Conservation (phyloP, 2,888 invertebrate species). For the Philereme transversata region DNA sequence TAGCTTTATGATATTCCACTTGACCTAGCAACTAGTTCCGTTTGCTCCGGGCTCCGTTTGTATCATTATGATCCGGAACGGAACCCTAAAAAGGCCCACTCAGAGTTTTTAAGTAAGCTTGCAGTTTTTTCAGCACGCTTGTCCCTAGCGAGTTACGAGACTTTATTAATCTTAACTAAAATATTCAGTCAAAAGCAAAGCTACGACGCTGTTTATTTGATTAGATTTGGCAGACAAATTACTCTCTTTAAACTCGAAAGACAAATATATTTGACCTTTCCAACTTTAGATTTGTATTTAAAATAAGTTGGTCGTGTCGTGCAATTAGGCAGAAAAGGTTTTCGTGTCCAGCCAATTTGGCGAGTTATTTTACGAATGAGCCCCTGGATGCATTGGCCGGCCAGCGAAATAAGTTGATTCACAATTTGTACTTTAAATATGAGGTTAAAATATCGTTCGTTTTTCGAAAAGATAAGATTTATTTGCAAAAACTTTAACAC, state of each 20-base stretch:
- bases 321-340: constrained; percentile 25
- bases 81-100: too few relatives aligned
- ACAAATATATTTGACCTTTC: constrained; percentile 14
- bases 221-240: background rate
- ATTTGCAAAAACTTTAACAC: too few relatives aligned
- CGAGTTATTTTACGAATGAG: constrained; percentile 16
- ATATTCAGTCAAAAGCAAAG: background rate
- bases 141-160: too few relatives aligned
- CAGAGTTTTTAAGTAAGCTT: background rate
- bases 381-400: background rate
- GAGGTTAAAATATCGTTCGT: too few relatives aligned
- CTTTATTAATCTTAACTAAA: too few relatives aligned
- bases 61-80: too few relatives aligned
- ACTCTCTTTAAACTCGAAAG: constrained; percentile 10
- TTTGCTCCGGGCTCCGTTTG: too few relatives aligned
- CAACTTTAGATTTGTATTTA: constrained; percentile 11
- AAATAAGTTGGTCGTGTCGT: constrained; percentile 10
- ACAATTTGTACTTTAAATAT: background rate
- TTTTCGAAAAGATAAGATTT: too few relatives aligned
- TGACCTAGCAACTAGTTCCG: too few relatives aligned
- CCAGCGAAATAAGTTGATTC: too few relatives aligned
- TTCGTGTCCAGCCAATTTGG: constrained; percentile 21
- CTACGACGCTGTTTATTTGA: background rate
- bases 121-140: background rate
- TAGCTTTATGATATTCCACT: too few relatives aligned